Evolutionary conservation across 2,113 vertebrate species (phyloP).

Genomic region (Pipra filicauda): DNA sequence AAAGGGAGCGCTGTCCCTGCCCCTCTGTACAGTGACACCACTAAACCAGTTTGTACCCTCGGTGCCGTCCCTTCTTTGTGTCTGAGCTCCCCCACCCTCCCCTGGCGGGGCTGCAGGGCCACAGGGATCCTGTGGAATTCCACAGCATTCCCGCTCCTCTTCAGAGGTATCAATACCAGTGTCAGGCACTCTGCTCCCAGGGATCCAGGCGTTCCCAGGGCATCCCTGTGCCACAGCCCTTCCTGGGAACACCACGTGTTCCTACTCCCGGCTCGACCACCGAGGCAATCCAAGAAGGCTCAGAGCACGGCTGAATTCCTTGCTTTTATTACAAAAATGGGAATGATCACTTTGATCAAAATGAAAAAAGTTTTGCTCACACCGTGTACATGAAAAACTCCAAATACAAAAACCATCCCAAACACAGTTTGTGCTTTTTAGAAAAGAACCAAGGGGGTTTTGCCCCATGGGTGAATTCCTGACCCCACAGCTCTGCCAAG

Average conservation of each 20-base stretch:
- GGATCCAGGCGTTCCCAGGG: not conserved
- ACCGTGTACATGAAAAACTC: slow-evolving; percentile 74
- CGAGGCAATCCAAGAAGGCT: not conserved
- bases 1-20: not conserved
- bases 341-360: slow-evolving; percentile 79
- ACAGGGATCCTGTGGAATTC: not conserved
- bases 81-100: not conserved
- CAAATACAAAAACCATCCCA: slow-evolving; percentile 74
- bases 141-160: not conserved
- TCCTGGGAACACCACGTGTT: fast-evolving
- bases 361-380: slow-evolving; percentile 71
- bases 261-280: not conserved
- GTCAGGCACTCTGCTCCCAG: not conserved
- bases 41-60: slow-evolving; percentile 40
- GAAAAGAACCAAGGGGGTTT: slow-evolving; percentile 54
- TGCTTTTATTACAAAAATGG: slow-evolving; percentile 81
- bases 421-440: slow-evolving; percentile 63
- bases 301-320: slow-evolving; percentile 59
- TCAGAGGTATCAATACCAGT: not conserved
- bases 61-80: not conserved
- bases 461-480: not conserved
- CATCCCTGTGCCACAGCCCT: not conserved
- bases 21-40: not conserved
- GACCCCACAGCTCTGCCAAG: not conserved
- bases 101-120: too few species aligned